Evolutionary conservation across 2,888 invertebrate genomes (phyloP), one percentile per base, ranked within the genome.

Genomic region (Hyppa rectilinea): DNA sequence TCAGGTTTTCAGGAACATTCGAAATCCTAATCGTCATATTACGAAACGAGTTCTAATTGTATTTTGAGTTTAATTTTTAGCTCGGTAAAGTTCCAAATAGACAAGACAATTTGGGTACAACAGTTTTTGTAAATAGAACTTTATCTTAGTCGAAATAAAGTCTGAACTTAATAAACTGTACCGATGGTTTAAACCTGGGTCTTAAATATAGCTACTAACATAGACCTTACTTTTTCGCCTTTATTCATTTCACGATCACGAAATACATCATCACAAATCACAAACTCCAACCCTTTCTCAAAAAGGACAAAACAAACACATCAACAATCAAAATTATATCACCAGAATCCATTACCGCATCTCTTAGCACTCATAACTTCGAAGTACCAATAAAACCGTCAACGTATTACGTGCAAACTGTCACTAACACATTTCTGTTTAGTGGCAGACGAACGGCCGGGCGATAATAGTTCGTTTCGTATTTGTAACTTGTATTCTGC

Each of bases 391-490:
- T 78, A 71, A 81, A 81, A 74, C 38, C 71, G 71, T 67, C 81
- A 64, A 66, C 74, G 78, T 71, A 81, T 81, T 58, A 69, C 78
- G 74, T 81, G 74, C 63, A 66, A 81, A 81, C 68, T 78, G 74
- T 78, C 68, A 75, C 69, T 69, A 58, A 61, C 68, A 67, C 68
- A 61, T 81, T n/a, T 67, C 43, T 36, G 79, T 78, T 78, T 75
- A 79, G 83, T 69, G 49, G 45, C 65, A 53, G 53, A 84, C 74
- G 81, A 80, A 83, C 79, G 84, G 77, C 65, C 62, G 36, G 74
- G 71, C 81, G 83, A 83, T 84, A 86, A 85, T 86, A 83, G 68
- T 76, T 74, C 76, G 78, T 80, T 83, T 72, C 68, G 84, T 83
- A 82, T 84, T 86, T 82, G 78, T 85, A 70, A 79, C 76, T 80